These are phyloP conservation scores for Oryzias woworae DNA, from an alignment of 2,113 vertebrate species.

Conservation along the genomic window DNA sequence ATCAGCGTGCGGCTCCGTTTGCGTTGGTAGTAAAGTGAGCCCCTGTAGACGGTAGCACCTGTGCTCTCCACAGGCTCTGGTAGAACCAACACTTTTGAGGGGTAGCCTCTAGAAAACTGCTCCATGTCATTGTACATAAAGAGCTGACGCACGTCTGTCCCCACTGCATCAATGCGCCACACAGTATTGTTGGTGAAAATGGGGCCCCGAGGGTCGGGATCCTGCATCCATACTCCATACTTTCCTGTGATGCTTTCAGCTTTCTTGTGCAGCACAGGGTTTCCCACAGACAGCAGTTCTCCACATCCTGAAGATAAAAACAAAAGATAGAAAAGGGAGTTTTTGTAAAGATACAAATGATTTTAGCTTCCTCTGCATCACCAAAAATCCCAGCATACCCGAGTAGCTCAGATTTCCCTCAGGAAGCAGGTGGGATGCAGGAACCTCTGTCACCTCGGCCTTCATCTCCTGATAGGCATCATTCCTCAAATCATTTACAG, in stretches of 20 bases:
- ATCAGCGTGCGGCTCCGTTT: conserved; percentile 79
- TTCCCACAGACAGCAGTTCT: conserved; percentile 82
- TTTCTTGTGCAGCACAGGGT: conserved; percentile 83
- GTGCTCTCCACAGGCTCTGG: conserved; percentile 87
- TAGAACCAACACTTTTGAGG: conserved; percentile 82
- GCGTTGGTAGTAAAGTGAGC: conserved; percentile 88
- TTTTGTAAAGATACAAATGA: not conserved
- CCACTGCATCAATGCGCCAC: conserved; percentile 87
- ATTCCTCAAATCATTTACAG: conserved; percentile 66
- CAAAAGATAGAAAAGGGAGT: not conserved
- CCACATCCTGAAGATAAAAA: conserved; percentile 81
- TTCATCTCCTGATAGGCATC: conserved; percentile 86
- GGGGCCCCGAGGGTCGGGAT: conserved; percentile 79
- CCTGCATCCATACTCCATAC: conserved; percentile 93
- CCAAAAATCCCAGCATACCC: conserved; percentile 25
- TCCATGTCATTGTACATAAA: conserved; percentile 82
- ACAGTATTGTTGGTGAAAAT: conserved; percentile 80
- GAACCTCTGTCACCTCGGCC: conserved; percentile 84
- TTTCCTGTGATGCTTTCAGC: conserved; percentile 88
- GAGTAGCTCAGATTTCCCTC: conserved; percentile 49
- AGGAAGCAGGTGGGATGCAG: conserved; percentile 74
- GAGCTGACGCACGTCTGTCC: conserved; percentile 85
- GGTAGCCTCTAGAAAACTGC: conserved; percentile 84
- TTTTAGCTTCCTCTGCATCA: not conserved
- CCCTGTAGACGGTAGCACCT: conserved; percentile 81